phyloP scores from a whole-genome alignment of 2,888 invertebrate species.

The Diaphora mendica region DNA sequence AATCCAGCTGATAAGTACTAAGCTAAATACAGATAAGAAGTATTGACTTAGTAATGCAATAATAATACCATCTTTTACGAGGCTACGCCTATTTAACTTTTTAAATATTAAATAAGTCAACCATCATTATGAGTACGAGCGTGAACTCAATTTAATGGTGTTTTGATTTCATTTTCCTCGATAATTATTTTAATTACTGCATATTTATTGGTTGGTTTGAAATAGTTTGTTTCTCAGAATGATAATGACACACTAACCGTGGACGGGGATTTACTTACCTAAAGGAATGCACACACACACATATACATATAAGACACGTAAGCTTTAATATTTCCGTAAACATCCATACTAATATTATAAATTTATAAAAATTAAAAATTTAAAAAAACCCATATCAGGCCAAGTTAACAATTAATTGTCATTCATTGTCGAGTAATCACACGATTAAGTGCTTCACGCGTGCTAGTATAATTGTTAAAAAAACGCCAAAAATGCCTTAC shows the following conservation, averaged over 20 bases:
- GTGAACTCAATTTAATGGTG: too few species aligned
- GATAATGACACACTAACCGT: background rate
- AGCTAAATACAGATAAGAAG: background rate
- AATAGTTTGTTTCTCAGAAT: background rate
- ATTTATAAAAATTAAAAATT: too few species aligned
- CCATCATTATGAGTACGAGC: background rate
- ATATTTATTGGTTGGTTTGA: background rate
- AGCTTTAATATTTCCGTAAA: background rate
- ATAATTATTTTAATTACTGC: background rate
- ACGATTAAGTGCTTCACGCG: too few species aligned
- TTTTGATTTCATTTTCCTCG: background rate
- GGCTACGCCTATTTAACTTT: background rate
- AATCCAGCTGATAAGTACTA: background rate
- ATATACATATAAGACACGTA: background rate
- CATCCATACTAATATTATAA: too few species aligned
- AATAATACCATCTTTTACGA: background rate
- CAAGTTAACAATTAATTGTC: too few species aligned
- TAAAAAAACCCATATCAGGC: too few species aligned
- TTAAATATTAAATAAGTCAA: background rate
- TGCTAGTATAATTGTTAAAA: too few species aligned
- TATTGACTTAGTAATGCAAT: background rate
- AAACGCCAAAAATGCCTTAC: too few species aligned
- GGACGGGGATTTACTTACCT: background rate
- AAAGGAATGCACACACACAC: background rate
- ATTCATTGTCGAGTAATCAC: too few species aligned